Evolutionary conservation across 2,888 invertebrate genomes (phyloP).

Genomic region (Nezara viridula): DNA sequence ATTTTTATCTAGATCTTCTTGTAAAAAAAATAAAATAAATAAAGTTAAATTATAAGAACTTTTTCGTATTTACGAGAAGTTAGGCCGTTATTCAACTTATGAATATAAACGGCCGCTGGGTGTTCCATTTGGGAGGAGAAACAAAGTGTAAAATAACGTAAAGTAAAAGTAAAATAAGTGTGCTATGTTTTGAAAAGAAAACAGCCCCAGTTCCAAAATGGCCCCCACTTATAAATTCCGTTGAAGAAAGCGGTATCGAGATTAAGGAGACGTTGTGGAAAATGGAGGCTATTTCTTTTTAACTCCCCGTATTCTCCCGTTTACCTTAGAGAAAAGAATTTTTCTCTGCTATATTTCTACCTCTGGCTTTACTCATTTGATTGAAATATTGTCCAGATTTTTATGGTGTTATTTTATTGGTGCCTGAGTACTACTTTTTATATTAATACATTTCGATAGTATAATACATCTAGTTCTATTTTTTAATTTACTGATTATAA

Average conservation of each 20-base stretch:
- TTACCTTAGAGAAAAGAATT: constrained; percentile 27
- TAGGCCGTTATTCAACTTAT: constrained; percentile 4
- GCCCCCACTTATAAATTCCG: constrained; percentile 40
- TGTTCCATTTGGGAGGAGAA: constrained; percentile 1
- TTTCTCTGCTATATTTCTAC: background rate
- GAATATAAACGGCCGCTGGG: constrained; percentile 8
- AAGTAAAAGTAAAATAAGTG: constrained; percentile 33
- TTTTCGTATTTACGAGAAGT: background rate
- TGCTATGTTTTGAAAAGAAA: constrained; percentile 27
- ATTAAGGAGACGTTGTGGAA: constrained; percentile 47
- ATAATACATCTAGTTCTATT: too few relatives aligned
- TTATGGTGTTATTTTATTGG: background rate
- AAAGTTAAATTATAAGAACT: constrained; percentile 18
- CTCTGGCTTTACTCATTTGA: background rate
- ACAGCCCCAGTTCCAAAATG: constrained; percentile 27
- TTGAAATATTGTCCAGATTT: constrained; percentile 25
- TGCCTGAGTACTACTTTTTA: background rate
- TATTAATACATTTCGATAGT: background rate
- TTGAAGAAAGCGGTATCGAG: constrained; percentile 46
- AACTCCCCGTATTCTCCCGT: constrained; percentile 38
- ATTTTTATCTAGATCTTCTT: background rate
- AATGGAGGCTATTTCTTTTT: constrained; percentile 50
- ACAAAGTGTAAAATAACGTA: constrained; percentile 34
- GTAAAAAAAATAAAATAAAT: background rate
- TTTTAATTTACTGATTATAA: too few relatives aligned